These are phyloP conservation scores for Drosophila histrio DNA, from an alignment of 2,888 invertebrate genomes.

Conservation along the genomic window DNA sequence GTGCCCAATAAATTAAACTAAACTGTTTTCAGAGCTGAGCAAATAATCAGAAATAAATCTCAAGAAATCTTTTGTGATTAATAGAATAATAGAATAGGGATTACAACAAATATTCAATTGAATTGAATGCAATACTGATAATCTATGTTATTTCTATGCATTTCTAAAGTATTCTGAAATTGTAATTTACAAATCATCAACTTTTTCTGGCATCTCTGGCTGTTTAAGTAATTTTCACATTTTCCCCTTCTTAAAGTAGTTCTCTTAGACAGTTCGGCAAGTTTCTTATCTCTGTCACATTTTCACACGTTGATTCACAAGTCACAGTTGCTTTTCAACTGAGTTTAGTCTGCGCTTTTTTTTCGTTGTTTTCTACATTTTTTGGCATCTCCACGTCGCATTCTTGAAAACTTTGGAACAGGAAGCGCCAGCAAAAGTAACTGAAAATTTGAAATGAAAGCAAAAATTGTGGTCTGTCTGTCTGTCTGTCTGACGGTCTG, in stretches of 20 bases:
- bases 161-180: not conserved
- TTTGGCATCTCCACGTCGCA: conserved; percentile 9
- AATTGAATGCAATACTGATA: not conserved
- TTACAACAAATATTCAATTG: not conserved
- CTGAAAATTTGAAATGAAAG: conserved; percentile 42
- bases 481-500: too few relatives aligned
- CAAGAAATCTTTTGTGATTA: too few relatives aligned
- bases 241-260: not conserved
- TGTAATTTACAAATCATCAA: too few relatives aligned
- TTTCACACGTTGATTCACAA: conserved; percentile 43
- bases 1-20: too few relatives aligned
- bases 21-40: too few relatives aligned
- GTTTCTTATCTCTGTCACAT: conserved; percentile 30
- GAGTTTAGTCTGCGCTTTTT: not conserved
- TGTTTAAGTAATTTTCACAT: not conserved
- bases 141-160: not conserved
- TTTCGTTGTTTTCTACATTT: conserved; percentile 6
- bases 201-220: not conserved
- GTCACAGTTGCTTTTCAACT: conserved; percentile 35
- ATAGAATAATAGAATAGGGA: too few relatives aligned
- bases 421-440: conserved; percentile 26
- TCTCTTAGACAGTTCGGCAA: conserved; percentile 7
- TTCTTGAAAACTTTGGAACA: conserved; percentile 28
- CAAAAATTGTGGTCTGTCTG: conserved; percentile 31
- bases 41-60: too few relatives aligned